Percentiles rank a stretch among this genome's conserved stretches.
phyloP scores from a whole-genome alignment of 2,113 vertebrate genomes.

The Brachyhypopomus occidentalis region DNA sequence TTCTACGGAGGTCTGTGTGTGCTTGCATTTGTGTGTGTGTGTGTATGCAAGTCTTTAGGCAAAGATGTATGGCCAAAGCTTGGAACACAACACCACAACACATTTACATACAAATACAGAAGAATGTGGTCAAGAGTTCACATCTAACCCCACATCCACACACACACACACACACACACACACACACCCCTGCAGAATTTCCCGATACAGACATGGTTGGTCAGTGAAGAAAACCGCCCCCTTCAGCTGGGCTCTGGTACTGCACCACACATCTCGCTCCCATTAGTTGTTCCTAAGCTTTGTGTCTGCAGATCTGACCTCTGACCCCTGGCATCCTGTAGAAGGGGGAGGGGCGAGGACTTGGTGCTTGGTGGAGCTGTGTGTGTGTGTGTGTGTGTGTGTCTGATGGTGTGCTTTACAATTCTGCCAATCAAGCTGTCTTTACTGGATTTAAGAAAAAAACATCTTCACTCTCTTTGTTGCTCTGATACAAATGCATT shows the following conservation, averaged over 20 bases:
- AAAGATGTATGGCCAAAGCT: constrained; percentile 37
- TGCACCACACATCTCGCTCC: constrained; percentile 45
- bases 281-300: constrained; percentile 46
- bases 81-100: constrained; percentile 20
- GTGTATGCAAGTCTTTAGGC: constrained; percentile 3
- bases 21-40: constrained; percentile 4
- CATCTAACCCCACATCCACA: too few relatives aligned
- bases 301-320: constrained; percentile 42
- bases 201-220: neutral
- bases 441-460: constrained; percentile 28
- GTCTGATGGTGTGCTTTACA: constrained; percentile 6
- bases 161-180: neutral
- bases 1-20: neutral
- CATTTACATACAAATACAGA: constrained; percentile 48
- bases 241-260: neutral
- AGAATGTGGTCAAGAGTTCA: constrained; percentile 48
- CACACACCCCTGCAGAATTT: neutral
- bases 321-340: constrained; percentile 49
- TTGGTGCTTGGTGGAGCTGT: constrained; percentile 2
- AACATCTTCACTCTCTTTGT: neutral
- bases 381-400: constrained; percentile 21
- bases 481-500: neutral
- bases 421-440: constrained; percentile 5
- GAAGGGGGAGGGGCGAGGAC: constrained; percentile 54
- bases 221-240: too few relatives aligned